Evolutionary conservation across 2,113 vertebrate genomes (phyloP).

Genomic region (Chloropsis hardwickii): DNA sequence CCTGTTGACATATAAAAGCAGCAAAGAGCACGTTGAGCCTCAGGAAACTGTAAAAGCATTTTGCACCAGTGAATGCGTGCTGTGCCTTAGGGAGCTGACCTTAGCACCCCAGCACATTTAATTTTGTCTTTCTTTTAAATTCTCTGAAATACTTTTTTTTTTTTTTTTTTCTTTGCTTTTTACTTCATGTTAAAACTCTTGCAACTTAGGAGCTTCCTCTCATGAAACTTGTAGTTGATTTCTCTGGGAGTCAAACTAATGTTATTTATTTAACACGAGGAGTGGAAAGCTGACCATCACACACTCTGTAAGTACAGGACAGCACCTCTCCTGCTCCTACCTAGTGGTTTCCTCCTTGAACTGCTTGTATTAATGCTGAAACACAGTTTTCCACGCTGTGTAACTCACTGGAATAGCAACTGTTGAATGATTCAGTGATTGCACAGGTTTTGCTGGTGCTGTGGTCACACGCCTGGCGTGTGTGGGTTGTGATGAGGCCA

Average conservation of each 20-base stretch:
- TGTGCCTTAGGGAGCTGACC: constrained; percentile 21
- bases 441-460: background rate
- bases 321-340: background rate
- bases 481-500: background rate
- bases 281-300: background rate
- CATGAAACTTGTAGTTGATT: background rate
- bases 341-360: background rate
- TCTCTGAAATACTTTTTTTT: background rate
- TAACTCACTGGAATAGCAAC: background rate
- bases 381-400: background rate
- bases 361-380: background rate
- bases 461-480: fast-evolving
- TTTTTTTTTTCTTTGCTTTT: background rate
- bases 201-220: background rate
- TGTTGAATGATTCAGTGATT: background rate
- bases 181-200: background rate
- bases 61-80: background rate
- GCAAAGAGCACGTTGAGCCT: background rate
- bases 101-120: background rate
- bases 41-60: background rate
- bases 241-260: background rate
- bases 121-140: background rate
- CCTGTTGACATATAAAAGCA: constrained; percentile 34
- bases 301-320: background rate
- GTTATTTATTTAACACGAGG: fast-evolving